Evolutionary conservation across 1,140 invertebrate species (phyloP).

Genomic region (Sarcophaga peregrina): DNA sequence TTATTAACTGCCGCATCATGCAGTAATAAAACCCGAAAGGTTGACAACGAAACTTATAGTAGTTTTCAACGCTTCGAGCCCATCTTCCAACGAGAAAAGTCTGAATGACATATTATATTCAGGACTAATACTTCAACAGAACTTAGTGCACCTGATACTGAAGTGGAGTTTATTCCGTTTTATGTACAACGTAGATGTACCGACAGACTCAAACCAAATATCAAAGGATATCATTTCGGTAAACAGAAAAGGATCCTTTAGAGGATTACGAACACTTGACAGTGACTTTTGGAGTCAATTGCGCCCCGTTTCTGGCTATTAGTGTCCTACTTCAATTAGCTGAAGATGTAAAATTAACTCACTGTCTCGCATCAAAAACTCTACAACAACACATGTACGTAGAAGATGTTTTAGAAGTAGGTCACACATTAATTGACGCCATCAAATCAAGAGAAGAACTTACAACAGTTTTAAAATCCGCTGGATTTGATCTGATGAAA

Average conservation of each 20-base stretch:
- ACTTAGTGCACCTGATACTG: constrained; percentile 10
- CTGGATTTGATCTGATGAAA: too few species aligned
- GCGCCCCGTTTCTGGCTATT: constrained; percentile 34
- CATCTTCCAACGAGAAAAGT: constrained; percentile 9
- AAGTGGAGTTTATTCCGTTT: background rate
- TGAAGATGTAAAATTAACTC: background rate
- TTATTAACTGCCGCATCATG: constrained; percentile 24
- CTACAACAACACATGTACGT: constrained; percentile 3
- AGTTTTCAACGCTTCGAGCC: constrained; percentile 24
- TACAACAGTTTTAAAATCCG: too few species aligned
- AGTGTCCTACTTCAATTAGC: constrained; percentile 23
- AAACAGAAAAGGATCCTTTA: background rate
- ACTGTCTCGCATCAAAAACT: background rate
- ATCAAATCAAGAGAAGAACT: background rate
- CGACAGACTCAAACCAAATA: background rate
- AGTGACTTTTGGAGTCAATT: constrained; percentile 29
- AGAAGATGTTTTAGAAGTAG: constrained; percentile 32
- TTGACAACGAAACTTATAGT: constrained; percentile 20
- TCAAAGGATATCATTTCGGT: background rate
- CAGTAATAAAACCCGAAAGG: constrained; percentile 17
- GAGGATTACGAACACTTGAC: constrained; percentile 21
- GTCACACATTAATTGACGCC: background rate
- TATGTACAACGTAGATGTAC: background rate
- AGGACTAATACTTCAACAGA: constrained; percentile 13
- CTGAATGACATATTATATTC: constrained; percentile 7